Conservation (phyloP, 2,113 vertebrate genomes). For the Paratilapia polleni region DNA sequence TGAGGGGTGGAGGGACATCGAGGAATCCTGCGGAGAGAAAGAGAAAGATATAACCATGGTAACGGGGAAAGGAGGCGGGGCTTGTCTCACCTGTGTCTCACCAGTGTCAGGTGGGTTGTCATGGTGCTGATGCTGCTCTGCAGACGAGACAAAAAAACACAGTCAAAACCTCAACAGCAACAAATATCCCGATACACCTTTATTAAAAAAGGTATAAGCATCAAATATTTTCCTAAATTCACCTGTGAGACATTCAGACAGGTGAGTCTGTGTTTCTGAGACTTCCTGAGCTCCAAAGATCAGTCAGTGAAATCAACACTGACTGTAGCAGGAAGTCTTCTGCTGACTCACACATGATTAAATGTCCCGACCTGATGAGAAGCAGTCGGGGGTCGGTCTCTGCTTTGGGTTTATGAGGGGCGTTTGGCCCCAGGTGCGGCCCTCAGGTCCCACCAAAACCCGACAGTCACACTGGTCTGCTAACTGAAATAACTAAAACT, state of each 20-base stretch:
- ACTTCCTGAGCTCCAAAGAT: neutral
- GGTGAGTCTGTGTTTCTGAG: neutral
- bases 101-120: constrained; percentile 28
- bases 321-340: too few species aligned
- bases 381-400: too few species aligned
- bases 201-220: neutral
- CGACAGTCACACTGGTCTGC: too few species aligned
- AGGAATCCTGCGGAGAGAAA: neutral
- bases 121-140: constrained; percentile 16
- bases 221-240: too few species aligned
- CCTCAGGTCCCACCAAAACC: too few species aligned
- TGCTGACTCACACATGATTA: too few species aligned
- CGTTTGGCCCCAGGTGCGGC: too few species aligned
- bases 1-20: neutral
- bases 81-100: neutral
- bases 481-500: neutral
- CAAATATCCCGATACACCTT: neutral
- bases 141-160: neutral
- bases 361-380: too few species aligned
- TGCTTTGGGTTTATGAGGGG: too few species aligned
- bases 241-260: neutral
- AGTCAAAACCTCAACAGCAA: neutral
- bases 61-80: neutral
- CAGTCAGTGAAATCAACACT: neutral
- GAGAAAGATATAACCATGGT: neutral